phyloP scores from a whole-genome alignment of 2,888 invertebrate genomes.

The Harpagoxenus sublaevis region DNA sequence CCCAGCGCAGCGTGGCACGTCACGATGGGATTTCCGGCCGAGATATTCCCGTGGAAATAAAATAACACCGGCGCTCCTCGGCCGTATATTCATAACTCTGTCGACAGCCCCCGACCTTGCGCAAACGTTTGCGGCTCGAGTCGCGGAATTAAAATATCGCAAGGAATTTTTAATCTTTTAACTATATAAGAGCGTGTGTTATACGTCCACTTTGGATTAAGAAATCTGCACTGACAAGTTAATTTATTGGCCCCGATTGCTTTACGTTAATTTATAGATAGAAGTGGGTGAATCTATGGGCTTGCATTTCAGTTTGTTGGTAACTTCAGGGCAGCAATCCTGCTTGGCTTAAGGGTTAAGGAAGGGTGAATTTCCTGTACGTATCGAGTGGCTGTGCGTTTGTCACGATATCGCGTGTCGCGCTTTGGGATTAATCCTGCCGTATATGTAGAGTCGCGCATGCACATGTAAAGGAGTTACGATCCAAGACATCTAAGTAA shows the following conservation, averaged over 20 bases:
- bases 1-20: conserved; percentile 55
- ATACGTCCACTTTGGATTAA: background rate
- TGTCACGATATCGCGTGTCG: conserved; percentile 41
- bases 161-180: conserved; percentile 42
- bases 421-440: conserved; percentile 49
- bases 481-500: conserved; percentile 22
- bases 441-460: background rate
- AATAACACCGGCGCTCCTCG: conserved; percentile 49
- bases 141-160: conserved; percentile 49
- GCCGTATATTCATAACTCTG: conserved; percentile 56
- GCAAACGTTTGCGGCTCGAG: conserved; percentile 49
- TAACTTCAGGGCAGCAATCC: conserved; percentile 8
- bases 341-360: conserved; percentile 14
- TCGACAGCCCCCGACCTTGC: conserved; percentile 47
- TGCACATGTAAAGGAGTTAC: conserved; percentile 10
- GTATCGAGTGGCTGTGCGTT: conserved; percentile 36
- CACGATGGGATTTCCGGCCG: conserved; percentile 59
- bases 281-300: background rate
- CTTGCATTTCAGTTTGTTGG: background rate
- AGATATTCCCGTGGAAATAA: conserved; percentile 54
- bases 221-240: background rate
- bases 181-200: conserved; percentile 9
- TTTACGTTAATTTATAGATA: background rate
- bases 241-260: background rate
- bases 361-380: conserved; percentile 7